Evolutionary conservation across 2,888 invertebrate genomes (phyloP).

Genomic region (Limnephilus lunatus): DNA sequence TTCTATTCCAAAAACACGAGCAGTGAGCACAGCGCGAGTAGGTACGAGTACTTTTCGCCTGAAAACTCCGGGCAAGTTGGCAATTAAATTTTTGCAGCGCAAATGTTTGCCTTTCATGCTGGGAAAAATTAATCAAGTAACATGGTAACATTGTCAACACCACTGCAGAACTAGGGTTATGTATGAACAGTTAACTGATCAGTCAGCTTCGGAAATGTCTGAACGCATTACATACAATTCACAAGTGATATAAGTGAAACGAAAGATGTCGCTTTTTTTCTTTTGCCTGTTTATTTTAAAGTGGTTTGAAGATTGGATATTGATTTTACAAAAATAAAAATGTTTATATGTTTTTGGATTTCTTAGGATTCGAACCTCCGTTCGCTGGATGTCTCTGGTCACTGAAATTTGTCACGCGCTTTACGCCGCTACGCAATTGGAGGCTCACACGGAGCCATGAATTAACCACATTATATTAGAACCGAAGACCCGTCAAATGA

Average conservation of each 20-base stretch:
- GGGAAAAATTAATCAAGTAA: constrained; percentile 48
- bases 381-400: too few relatives aligned
- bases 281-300: too few relatives aligned
- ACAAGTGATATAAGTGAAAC: neutral
- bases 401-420: too few relatives aligned
- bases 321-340: too few relatives aligned
- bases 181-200: constrained; percentile 2
- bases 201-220: neutral
- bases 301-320: too few relatives aligned
- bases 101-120: constrained; percentile 42
- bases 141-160: constrained; percentile 48
- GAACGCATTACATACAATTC: neutral
- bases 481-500: too few relatives aligned
- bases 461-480: too few relatives aligned
- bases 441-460: too few relatives aligned
- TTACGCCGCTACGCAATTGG: too few relatives aligned
- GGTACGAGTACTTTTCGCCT: constrained; percentile 3
- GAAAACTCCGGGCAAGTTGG: constrained; percentile 20
- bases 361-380: too few relatives aligned
- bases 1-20: neutral
- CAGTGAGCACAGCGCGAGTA: neutral
- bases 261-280: too few relatives aligned
- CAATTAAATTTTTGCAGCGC: constrained; percentile 46
- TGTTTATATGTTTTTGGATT: too few relatives aligned
- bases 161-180: constrained; percentile 23